A percentile compares a stretch with the other conserved stretches of the same genome.
Conservation (phyloP, 1,140 invertebrate species). For the Streblospio benedicti region DNA sequence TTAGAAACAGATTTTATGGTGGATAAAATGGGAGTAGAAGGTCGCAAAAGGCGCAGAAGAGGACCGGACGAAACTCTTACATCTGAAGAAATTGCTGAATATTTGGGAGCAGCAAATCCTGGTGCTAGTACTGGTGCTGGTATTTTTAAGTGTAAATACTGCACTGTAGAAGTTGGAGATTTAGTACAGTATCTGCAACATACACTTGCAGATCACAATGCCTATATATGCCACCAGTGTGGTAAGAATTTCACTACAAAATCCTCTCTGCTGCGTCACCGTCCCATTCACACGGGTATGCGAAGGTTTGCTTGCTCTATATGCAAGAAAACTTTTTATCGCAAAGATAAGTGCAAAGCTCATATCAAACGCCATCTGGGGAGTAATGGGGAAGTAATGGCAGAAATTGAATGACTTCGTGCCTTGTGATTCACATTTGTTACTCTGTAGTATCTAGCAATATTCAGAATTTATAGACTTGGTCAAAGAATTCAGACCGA, state of each 20-base stretch:
- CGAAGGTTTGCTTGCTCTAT: conserved; percentile 18
- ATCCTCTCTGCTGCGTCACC: conserved; percentile 15
- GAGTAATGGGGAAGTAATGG: no score
- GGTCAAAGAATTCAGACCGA: no score
- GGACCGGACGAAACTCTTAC: conserved; percentile 14
- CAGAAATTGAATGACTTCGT: no score
- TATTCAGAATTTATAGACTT: no score
- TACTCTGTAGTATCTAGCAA: no score
- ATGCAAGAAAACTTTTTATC: conserved; percentile 20
- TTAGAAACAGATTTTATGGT: conserved; percentile 16
- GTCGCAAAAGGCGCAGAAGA: conserved; percentile 13
- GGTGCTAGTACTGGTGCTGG: background rate
- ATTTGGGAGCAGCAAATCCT: conserved; percentile 7
- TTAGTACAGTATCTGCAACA: conserved; percentile 14
- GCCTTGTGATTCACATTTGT: no score
- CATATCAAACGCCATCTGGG: conserved; percentile 19
- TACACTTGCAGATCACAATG: conserved; percentile 13
- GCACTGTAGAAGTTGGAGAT: conserved; percentile 6
- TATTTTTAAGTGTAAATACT: conserved; percentile 15
- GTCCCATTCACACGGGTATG: conserved; percentile 21
- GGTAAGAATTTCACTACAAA: conserved; percentile 21
- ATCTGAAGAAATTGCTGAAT: conserved; percentile 17
- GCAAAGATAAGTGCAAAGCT: conserved; percentile 21
- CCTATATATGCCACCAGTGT: conserved; percentile 21
- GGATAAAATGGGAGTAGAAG: conserved; percentile 12